Percentiles rank a stretch among this genome's conserved stretches.
Evolutionary conservation across 2,797 vertebrate species (phyloP).

Genomic region (Moxostoma hubbsi): DNA sequence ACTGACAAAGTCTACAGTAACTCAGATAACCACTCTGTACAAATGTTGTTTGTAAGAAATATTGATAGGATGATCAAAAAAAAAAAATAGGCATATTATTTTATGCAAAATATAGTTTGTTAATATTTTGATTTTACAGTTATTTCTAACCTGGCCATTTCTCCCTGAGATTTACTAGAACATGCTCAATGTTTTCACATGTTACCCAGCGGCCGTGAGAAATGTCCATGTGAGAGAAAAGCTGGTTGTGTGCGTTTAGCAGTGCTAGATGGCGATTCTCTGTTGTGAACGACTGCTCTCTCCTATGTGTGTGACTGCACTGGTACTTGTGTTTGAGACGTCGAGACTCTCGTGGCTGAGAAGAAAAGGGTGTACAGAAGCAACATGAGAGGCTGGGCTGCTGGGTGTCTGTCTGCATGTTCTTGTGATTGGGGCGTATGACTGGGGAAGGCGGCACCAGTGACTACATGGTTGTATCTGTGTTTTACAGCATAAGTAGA

Average conservation of each 20-base stretch:
- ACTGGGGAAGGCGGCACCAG: constrained; percentile 16
- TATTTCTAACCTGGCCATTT: neutral
- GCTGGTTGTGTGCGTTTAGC: constrained; percentile 3
- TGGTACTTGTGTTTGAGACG: constrained; percentile 30
- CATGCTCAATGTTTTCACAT: neutral
- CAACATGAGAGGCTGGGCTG: neutral
- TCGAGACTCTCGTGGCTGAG: constrained; percentile 12
- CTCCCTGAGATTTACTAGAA: neutral
- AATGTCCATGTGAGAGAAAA: neutral
- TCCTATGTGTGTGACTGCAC: neutral
- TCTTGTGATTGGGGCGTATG: constrained; percentile 52
- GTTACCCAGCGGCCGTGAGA: constrained; percentile 16
- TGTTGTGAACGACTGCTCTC: neutral
- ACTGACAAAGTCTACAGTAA: too few relatives aligned
- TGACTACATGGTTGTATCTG: neutral
- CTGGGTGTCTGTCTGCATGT: constrained; percentile 8
- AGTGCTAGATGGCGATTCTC: constrained; percentile 8
- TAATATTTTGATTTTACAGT: neutral
- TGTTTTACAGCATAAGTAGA: neutral
- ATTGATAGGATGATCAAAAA: too few relatives aligned
- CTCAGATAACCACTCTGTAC: too few relatives aligned
- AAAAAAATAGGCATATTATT: too few relatives aligned
- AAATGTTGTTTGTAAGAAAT: too few relatives aligned
- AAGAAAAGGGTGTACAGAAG: neutral
- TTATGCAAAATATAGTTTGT: too few relatives aligned